Evolutionary conservation across 1,140 invertebrate species (phyloP).

Genomic region (Eueides isabella): DNA sequence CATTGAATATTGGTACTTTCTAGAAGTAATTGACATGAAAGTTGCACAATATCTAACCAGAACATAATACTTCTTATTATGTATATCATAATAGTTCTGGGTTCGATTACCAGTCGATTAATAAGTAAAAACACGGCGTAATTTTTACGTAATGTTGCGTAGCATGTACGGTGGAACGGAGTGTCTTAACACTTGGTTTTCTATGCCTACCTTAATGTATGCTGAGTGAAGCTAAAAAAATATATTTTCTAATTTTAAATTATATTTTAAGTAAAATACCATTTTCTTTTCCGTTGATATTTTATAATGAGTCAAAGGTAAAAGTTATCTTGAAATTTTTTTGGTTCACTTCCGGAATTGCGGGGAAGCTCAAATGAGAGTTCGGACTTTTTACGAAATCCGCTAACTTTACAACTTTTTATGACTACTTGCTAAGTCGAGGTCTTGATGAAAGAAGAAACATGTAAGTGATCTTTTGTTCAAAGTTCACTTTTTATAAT

Average conservation of each 20-base stretch:
- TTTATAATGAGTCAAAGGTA: conserved; percentile 1
- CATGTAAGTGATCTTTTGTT: neutral
- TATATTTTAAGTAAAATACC: neutral
- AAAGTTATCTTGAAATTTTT: neutral
- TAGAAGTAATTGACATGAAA: no score
- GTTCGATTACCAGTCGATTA: no score
- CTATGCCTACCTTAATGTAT: no score
- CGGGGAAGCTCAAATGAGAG: neutral
- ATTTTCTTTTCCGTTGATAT: neutral
- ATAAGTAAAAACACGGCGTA: no score
- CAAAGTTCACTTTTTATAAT: conserved; percentile 3
- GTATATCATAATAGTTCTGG: no score
- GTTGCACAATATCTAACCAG: no score
- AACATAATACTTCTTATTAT: no score
- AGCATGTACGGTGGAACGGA: no score
- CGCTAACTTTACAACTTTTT: neutral
- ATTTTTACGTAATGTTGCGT: no score
- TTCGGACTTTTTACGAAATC: neutral
- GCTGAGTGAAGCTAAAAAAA: no score
- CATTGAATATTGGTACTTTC: no score
- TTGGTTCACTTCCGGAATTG: conserved; percentile 5
- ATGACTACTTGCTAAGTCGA: neutral
- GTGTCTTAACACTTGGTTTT: no score
- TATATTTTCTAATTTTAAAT: neutral
- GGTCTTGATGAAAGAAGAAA: neutral